Base-by-base conservation (phyloP, 2,888 invertebrate genomes). In the Aphodius sticticus region DNA sequence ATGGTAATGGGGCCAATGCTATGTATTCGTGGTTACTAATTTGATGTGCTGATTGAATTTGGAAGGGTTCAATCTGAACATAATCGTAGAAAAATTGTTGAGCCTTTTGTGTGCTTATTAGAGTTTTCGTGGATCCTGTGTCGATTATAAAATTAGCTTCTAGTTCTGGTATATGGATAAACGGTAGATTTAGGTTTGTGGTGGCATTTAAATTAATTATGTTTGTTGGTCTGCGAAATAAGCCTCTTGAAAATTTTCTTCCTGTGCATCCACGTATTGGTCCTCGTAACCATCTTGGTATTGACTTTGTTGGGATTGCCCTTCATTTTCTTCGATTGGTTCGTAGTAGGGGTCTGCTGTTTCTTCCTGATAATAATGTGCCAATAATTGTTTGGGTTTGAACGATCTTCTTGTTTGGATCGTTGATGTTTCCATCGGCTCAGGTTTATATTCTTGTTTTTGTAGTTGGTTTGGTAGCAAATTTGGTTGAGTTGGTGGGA, bases 81-180 rank as follows among this genome's bases (percentile, higher is more conserved):
- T 26, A 26, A 26, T 26, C 26, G 26, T 26, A 26, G 26, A 26
- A 26, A 26, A 26, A 26, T 69, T 69, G 69, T 69, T n/a, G 69
- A n/a, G 69, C 69, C 69, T 69, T 69, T 69, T 69, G n/a, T 69
- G 69, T n/a, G 69, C 69, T 69, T n/a, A 69, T 69, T n/a, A 69
- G 69, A 69, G 69, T 69, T 69, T 69, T 69, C 15, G 69, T 69
- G n/a, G 69, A 69, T n/a, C 69, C 69, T n/a, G 69, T 69, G 69
- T 69, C 69, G 69, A 69, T n/a, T n/a, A 69, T n/a, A 69, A 69
- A 69, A n/a, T 69, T 69, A 69, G 69, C 69, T 1, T 69, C 3
- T n/a, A 69, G 1, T 69, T 69, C 69, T n/a, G 69, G 69, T 3
- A 69, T 69, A 15, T 69, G n/a, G 15, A 69, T 69, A 3, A 2